Evolutionary conservation across 2,888 invertebrate genomes (phyloP), one percentile per base, ranked within the genome.

Genomic region (Trissolcus japonicus): DNA sequence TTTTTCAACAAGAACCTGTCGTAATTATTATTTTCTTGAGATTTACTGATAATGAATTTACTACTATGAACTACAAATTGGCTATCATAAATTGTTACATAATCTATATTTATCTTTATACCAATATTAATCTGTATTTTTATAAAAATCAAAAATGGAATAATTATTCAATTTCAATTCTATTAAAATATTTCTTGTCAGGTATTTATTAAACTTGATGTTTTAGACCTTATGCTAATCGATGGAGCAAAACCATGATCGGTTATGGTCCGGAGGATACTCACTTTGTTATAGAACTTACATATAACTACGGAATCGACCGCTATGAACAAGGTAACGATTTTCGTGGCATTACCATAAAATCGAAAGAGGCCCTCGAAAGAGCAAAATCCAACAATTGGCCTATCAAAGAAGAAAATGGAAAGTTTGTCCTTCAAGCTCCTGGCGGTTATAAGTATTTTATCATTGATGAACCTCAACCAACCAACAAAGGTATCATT

Each of bases 221-320:
- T 17, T 51, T 51, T 21, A 98, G 98, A n/a, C 98, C 98, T 0
- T 99, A 98, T 86, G 96, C 96, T 83, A 98, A 97, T 84, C 94
- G 96, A 82, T 99, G 99, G 99, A 98, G 98, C 87, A 99, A 99
- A 91, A 98, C 99, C 0, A 99, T 99, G 99, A 93, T 99, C 54
- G 99, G 99, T 1, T 99, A 98, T 90, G 99, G 99, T 0, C 94
- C 96, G 0, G 99, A 99, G 90, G 95, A 97, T 83, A 92, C 93
- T 62, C 96, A 99, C 90, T 99, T 99, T 91, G 99, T 97, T 0
- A 92, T 98, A 19, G 99, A 99, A 88, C 91, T 99, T 53, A 99
- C 99, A 11, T 99, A 99, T 89, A 99, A 99, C 89, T 99, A 99
- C 88, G 97, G 97, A 19, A 93, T 99, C 19, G 94, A 94, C 79